Conservation (phyloP, 2,888 invertebrate genomes). For the Tuta absoluta region DNA sequence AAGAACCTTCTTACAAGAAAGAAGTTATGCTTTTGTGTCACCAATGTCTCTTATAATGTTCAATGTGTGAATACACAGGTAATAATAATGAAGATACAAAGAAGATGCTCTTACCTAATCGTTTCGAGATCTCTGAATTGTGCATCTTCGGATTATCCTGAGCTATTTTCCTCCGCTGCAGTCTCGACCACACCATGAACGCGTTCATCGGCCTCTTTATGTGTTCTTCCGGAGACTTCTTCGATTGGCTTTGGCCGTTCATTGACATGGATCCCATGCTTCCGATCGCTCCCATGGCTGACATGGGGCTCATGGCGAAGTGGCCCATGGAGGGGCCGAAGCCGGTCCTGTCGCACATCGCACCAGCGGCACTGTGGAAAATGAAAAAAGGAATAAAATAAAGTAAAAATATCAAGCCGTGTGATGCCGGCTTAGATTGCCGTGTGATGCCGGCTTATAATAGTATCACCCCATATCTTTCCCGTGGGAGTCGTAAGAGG, state of each 20-base stretch:
- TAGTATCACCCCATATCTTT: too few relatives aligned
- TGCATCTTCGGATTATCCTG: slow-evolving; percentile 99
- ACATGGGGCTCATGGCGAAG: slow-evolving; percentile 78
- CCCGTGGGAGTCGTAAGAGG: too few relatives aligned
- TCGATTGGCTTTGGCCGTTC: slow-evolving; percentile 77
- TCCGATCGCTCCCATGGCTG: slow-evolving; percentile 80
- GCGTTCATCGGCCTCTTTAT: slow-evolving; percentile 99
- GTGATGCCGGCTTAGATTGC: too few relatives aligned
- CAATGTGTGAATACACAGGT: too few relatives aligned
- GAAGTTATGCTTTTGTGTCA: neutral
- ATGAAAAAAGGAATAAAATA: slow-evolving; percentile 22
- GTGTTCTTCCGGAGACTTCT: slow-evolving; percentile 88
- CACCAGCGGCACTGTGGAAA: slow-evolving; percentile 84
- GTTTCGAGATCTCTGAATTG: slow-evolving; percentile 97
- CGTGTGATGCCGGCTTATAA: too few relatives aligned
- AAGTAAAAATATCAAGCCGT: neutral
- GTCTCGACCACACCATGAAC: slow-evolving; percentile 98
- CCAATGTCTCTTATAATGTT: neutral
- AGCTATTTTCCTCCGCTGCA: slow-evolving; percentile 96
- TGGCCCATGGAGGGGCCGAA: slow-evolving; percentile 84
- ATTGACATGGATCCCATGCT: slow-evolving; percentile 80
- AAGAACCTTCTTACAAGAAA: too few relatives aligned
- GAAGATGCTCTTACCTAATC: slow-evolving; percentile 85
- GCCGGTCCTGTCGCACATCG: slow-evolving; percentile 85
- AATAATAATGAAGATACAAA: neutral